These are phyloP conservation scores for Phrynocephalus vlangalii DNA, from an alignment of 2,797 vertebrate species.

Conservation along the genomic window DNA sequence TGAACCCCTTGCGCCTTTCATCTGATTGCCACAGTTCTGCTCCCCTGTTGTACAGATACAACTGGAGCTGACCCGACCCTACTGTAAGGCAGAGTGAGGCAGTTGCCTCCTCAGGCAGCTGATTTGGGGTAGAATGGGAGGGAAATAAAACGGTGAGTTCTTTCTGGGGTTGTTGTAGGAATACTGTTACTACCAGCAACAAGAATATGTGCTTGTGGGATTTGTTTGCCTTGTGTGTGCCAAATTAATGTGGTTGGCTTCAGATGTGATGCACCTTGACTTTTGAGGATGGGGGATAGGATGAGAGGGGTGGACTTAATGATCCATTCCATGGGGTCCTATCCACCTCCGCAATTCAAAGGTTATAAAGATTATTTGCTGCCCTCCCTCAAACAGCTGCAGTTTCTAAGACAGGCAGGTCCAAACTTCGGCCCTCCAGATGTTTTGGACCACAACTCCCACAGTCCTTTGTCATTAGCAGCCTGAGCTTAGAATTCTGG, in stretches of 20 bases:
- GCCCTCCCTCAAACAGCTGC: no score
- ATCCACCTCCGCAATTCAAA: no score
- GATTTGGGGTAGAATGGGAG: neutral
- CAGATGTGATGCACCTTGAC: neutral
- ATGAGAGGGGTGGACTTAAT: no score
- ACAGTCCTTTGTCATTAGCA: no score
- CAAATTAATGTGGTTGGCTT: neutral
- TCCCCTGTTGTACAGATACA: neutral
- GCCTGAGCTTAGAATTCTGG: no score
- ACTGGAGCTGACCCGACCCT: neutral
- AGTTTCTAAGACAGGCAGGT: neutral
- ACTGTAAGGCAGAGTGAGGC: neutral
- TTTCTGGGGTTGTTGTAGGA: neutral
- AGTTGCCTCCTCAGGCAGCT: neutral
- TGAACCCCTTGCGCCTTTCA: slow-evolving; percentile 15
- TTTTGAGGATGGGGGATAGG: neutral
- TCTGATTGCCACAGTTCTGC: neutral
- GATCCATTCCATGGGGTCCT: no score
- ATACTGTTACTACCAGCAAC: neutral
- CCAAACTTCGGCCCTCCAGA: no score
- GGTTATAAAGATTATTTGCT: neutral
- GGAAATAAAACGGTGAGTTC: neutral
- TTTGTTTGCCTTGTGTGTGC: neutral
- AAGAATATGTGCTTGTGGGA: neutral
- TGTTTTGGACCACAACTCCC: no score